Conservation (phyloP, 2,888 invertebrate genomes). For the Alviniconcha strummeri region DNA sequence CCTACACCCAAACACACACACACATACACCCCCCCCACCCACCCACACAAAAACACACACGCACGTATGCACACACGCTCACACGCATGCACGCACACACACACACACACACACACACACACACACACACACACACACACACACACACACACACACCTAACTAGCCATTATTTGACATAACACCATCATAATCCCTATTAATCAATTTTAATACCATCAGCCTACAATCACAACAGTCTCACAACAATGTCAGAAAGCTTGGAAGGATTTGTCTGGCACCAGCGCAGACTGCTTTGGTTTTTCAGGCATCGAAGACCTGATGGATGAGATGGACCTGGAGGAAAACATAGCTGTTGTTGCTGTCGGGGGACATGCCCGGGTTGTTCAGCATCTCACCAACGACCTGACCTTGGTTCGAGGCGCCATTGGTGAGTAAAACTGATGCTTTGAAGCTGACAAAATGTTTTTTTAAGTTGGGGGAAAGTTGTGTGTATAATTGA, state of each 20-base stretch:
- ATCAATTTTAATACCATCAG: too few relatives aligned
- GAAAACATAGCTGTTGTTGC: slow-evolving; percentile 55
- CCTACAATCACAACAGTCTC: too few relatives aligned
- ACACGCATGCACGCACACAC: neutral
- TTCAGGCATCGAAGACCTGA: slow-evolving; percentile 31
- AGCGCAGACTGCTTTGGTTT: too few relatives aligned
- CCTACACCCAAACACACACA: too few relatives aligned
- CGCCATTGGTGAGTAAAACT: slow-evolving; percentile 41
- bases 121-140: neutral
- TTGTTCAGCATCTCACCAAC: slow-evolving; percentile 52
- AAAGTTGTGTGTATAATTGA: too few relatives aligned
- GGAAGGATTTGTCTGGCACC: too few relatives aligned
- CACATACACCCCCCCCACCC: too few relatives aligned
- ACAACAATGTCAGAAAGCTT: too few relatives aligned
- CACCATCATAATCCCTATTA: too few relatives aligned
- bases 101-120: neutral
- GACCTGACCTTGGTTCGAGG: slow-evolving; percentile 48
- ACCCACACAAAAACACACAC: neutral
- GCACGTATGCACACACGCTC: neutral
- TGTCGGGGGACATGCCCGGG: slow-evolving; percentile 47
- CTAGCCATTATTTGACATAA: too few relatives aligned
- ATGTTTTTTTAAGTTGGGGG: too few relatives aligned
- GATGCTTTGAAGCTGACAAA: too few relatives aligned
- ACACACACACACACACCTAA: neutral
- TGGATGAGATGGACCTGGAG: slow-evolving; percentile 42